phyloP scores from a whole-genome alignment of 1,140 invertebrate genomes.

The Polypedilum vanderplanki region DNA sequence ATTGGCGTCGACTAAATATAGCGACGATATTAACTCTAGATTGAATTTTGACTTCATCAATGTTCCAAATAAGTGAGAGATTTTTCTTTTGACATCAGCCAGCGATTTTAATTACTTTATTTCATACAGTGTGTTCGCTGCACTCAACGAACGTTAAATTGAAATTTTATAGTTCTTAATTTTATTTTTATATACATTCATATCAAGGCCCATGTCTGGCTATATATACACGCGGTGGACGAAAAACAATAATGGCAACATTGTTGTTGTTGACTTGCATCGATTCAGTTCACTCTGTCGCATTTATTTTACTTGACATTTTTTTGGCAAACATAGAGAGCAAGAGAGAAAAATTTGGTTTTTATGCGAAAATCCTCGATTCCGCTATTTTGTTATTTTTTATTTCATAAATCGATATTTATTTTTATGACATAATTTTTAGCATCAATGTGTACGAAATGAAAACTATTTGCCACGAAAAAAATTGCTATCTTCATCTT shows the following conservation, averaged over 20 bases:
- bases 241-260: conserved; percentile 1
- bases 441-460: no score
- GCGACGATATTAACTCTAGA: not conserved
- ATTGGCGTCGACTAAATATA: not conserved
- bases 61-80: not conserved
- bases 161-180: not conserved
- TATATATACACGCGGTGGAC: not conserved
- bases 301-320: not conserved
- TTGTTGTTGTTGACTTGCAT: not conserved
- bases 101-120: conserved; percentile 12
- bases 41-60: not conserved
- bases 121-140: not conserved
- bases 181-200: no score
- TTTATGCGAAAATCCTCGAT: not conserved
- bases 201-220: not conserved
- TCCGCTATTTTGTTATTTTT: not conserved
- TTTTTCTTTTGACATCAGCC: not conserved
- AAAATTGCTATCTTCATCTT: no score
- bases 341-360: not conserved
- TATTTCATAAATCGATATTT: not conserved
- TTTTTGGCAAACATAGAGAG: not conserved
- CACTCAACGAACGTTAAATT: not conserved
- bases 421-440: conserved; percentile 8
- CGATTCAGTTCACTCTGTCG: no score
- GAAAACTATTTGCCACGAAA: no score